Percentiles rank a stretch among this genome's conserved stretches.
phyloP scores from a whole-genome alignment of 2,888 invertebrate genomes.

The Lasioglossum vierecki region DNA sequence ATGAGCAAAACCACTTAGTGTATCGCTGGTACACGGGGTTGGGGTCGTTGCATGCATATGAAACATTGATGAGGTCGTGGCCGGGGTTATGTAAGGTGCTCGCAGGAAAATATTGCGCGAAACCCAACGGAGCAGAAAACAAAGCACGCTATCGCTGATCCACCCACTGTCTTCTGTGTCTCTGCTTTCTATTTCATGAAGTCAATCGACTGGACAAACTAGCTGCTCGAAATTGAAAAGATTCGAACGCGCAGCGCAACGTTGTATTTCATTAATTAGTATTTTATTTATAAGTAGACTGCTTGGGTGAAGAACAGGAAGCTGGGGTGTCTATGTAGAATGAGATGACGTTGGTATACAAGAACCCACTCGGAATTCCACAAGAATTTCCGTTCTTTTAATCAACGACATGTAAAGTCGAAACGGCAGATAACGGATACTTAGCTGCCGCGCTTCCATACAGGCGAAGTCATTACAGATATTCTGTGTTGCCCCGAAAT shows the following conservation, averaged over 20 bases:
- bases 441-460: background rate
- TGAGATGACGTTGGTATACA: too few relatives aligned
- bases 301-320: too few relatives aligned
- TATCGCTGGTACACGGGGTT: constrained; percentile 72
- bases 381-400: background rate
- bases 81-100: constrained; percentile 38
- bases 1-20: constrained; percentile 83
- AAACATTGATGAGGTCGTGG: constrained; percentile 78
- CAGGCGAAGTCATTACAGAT: background rate
- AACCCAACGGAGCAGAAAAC: constrained; percentile 28
- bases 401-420: background rate
- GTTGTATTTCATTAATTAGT: too few relatives aligned
- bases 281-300: too few relatives aligned
- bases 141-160: background rate
- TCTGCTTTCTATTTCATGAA: too few relatives aligned
- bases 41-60: constrained; percentile 74
- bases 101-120: constrained; percentile 56
- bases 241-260: too few relatives aligned
- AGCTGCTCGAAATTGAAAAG: too few relatives aligned
- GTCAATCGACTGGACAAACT: too few relatives aligned
- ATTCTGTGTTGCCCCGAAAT: constrained; percentile 15
- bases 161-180: background rate
- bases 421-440: background rate
- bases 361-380: background rate
- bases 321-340: too few relatives aligned